phyloP scores from a whole-genome alignment of 2,888 invertebrate genomes.

The Ormyrus nitidulus region DNA sequence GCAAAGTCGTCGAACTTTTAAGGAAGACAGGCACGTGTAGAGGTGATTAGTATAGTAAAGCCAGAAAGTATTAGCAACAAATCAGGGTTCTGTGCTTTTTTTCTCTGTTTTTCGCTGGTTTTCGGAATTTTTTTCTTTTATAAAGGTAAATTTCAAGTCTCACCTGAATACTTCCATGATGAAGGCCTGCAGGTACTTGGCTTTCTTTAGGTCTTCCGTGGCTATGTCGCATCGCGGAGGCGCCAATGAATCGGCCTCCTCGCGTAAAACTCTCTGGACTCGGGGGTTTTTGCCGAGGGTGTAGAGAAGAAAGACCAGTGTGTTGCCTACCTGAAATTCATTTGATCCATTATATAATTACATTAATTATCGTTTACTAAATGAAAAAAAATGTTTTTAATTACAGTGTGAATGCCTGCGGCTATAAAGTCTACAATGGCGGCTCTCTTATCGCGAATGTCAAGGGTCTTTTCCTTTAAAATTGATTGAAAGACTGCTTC shows the following conservation, averaged over 20 bases:
- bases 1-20: slow-evolving; percentile 54
- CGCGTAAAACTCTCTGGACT: slow-evolving; percentile 81
- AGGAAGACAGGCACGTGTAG: slow-evolving; percentile 39
- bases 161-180: slow-evolving; percentile 85
- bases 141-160: slow-evolving; percentile 24
- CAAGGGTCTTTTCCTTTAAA: slow-evolving; percentile 83
- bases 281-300: slow-evolving; percentile 83
- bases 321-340: slow-evolving; percentile 83
- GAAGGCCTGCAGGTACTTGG: slow-evolving; percentile 88
- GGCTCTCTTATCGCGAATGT: slow-evolving; percentile 88
- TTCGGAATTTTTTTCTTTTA: slow-evolving; percentile 4
- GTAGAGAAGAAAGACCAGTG: slow-evolving; percentile 86
- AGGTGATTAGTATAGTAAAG: slow-evolving; percentile 40
- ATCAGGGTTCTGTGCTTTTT: background rate
- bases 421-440: slow-evolving; percentile 91
- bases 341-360: background rate
- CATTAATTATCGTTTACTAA: background rate
- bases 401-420: slow-evolving; percentile 90
- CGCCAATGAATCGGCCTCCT: slow-evolving; percentile 79
- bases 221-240: slow-evolving; percentile 78
- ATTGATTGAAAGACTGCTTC: slow-evolving; percentile 87
- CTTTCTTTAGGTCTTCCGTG: slow-evolving; percentile 79
- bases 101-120: background rate
- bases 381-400: slow-evolving; percentile 52
- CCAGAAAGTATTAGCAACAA: slow-evolving; percentile 37